Evolutionary conservation across 2,113 vertebrate species (phyloP).

Genomic region (Scatophagus argus): DNA sequence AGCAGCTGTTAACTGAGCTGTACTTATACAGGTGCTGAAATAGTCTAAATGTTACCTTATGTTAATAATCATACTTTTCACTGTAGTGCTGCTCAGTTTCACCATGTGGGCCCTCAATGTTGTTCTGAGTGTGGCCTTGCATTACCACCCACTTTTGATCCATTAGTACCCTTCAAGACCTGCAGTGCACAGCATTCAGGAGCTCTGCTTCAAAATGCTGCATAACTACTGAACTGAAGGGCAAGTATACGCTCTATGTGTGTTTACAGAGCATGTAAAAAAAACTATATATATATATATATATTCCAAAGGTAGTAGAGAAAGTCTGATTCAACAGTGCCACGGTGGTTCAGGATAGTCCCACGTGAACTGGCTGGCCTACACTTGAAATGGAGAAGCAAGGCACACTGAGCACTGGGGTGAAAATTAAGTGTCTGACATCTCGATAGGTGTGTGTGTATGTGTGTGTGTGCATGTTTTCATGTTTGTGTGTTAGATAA

Average conservation of each 20-base stretch:
- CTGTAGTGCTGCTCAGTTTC: slow-evolving; percentile 74
- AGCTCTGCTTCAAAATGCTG: slow-evolving; percentile 30
- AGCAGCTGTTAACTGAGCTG: background rate
- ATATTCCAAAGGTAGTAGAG: background rate
- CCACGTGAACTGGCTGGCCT: slow-evolving; percentile 55
- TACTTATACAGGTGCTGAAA: background rate
- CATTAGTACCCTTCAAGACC: slow-evolving; percentile 86
- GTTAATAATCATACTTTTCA: slow-evolving; percentile 20
- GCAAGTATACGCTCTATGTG: background rate
- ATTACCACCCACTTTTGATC: slow-evolving; percentile 88
- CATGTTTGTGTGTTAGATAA: slow-evolving; percentile 16
- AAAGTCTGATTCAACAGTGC: slow-evolving; percentile 9
- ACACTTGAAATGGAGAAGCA: slow-evolving; percentile 52
- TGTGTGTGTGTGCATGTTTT: background rate
- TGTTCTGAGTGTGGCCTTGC: slow-evolving; percentile 82
- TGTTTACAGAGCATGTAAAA: background rate
- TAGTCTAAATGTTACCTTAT: background rate
- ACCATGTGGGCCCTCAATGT: slow-evolving; percentile 81
- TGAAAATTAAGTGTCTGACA: slow-evolving; percentile 79
- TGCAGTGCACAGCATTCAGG: slow-evolving; percentile 70
- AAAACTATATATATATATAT: background rate
- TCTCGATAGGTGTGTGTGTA: slow-evolving; percentile 33
- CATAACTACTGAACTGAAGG: background rate
- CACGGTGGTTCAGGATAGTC: slow-evolving; percentile 26
- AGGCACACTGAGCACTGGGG: slow-evolving; percentile 52